These are phyloP conservation scores for Sarcophaga variegata DNA, from an alignment of 2,888 invertebrate species.

Conservation along the genomic window DNA sequence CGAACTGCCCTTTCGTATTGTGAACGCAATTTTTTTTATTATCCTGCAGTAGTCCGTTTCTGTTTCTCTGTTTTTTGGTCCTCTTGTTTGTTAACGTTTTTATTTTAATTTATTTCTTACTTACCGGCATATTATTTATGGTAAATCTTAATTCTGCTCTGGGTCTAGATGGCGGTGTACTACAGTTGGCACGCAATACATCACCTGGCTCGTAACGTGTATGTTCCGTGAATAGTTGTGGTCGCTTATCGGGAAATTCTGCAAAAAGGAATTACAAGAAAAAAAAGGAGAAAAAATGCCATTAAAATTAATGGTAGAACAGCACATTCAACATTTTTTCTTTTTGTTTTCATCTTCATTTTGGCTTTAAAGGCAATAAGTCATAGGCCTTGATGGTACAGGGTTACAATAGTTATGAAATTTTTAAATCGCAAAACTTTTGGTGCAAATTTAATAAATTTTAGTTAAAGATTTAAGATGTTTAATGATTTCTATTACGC, in stretches of 20 bases:
- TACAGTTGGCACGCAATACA: slow-evolving; percentile 89
- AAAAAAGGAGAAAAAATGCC: neutral
- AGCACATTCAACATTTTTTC: neutral
- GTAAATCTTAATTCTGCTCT: slow-evolving; percentile 88
- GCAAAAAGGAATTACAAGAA: slow-evolving; percentile 77
- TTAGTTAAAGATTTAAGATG: too few relatives aligned
- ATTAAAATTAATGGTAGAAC: neutral
- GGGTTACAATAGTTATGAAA: neutral
- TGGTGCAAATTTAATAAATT: too few relatives aligned
- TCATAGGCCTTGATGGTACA: slow-evolving; percentile 5
- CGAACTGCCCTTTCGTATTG: neutral
- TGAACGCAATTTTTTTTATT: neutral
- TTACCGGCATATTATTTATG: slow-evolving; percentile 90
- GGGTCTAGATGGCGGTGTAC: slow-evolving; percentile 88
- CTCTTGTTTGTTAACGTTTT: neutral
- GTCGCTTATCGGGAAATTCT: slow-evolving; percentile 88
- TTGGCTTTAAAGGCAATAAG: neutral
- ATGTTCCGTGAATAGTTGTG: slow-evolving; percentile 87
- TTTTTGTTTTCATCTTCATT: neutral
- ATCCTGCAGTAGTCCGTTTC: neutral
- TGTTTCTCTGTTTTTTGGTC: neutral
- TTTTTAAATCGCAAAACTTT: too few relatives aligned
- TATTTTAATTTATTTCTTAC: slow-evolving; percentile 77
- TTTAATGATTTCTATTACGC: too few relatives aligned
- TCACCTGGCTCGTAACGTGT: slow-evolving; percentile 90